Base-by-base conservation (phyloP, 1,140 invertebrate species). In the Bombus balteatus region DNA sequence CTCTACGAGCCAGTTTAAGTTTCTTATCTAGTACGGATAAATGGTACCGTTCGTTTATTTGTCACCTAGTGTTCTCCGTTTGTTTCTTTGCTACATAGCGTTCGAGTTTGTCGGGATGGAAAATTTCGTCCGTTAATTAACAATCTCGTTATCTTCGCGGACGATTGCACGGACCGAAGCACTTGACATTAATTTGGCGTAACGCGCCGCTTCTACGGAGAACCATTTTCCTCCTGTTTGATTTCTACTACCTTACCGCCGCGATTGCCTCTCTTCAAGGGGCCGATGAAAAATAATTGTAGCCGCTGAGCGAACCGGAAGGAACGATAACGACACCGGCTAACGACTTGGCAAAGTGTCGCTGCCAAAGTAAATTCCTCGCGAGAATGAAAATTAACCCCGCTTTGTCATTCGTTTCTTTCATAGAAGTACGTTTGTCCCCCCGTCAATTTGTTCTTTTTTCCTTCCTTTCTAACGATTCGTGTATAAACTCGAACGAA, bases 141-240 rank as follows among this genome's bases (percentile, higher is more conserved):
- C 88, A 57, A 83, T 89, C 84, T 89, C 84, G 80, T 89, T 89
- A 89, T 89, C 80, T 89, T 89, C 80, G 70, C 76, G 76, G 71
- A 28, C 62, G 80, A 89, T 89, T 87, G 88, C 79, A 18, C 66
- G 41, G 53, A 57, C 71, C 53, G 41, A 78, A 83, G 74, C 65
- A 3, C 65, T 74, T 70, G 78, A 85, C 75, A 87, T 89, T 86
- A 86, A 79, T 89, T 82, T 71, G 22, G 72, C 37, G 59, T 83
- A 85, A 88, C 78, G 83, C 53, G 62, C 13, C 18, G 47, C 65
- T 70, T 73, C 47, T 66, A 78, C 34, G 74, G 62, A 57, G 28
- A 10, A 68, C n/a, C 74, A 66, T 88, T 88, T 87, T 83, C 62
- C 62, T 59, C 25, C 57, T 83, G 87, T 71, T 84, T 88, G 81